phyloP scores from a whole-genome alignment of 2,113 vertebrate species.

The Hyaena hyaena region DNA sequence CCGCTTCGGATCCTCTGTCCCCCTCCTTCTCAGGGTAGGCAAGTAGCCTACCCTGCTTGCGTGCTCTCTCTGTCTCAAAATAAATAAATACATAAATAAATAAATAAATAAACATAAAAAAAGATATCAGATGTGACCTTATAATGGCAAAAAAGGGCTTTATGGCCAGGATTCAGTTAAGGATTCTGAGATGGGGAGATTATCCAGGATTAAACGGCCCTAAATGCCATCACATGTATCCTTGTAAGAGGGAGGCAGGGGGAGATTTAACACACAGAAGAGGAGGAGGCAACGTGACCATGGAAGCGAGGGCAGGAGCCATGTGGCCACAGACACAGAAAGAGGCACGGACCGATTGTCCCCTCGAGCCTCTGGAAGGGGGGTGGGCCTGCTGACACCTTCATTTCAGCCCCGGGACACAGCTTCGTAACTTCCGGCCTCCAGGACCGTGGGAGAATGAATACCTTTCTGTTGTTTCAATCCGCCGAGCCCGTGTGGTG shows the following conservation, averaged over 20 bases:
- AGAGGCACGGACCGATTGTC: not conserved
- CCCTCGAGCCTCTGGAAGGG: too few relatives aligned
- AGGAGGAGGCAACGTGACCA: not conserved
- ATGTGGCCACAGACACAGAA: not conserved
- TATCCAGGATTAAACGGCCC: not conserved
- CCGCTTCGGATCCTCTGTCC: too few relatives aligned
- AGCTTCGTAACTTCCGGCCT: not conserved
- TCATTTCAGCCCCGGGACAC: not conserved
- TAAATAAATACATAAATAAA: too few relatives aligned
- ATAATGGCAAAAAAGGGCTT: not conserved
- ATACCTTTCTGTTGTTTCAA: not conserved
- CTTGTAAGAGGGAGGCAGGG: not conserved
- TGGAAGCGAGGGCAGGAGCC: not conserved
- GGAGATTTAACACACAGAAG: not conserved
- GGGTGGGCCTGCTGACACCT: rapidly evolving
- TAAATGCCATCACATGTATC: not conserved
- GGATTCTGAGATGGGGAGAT: not conserved
- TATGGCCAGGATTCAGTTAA: not conserved
- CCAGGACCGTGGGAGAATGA: not conserved
- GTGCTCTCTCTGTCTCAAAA: too few relatives aligned
- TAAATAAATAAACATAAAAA: too few relatives aligned
- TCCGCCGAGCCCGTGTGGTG: not conserved
- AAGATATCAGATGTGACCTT: not conserved
- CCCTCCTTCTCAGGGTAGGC: too few relatives aligned
- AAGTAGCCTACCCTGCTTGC: too few relatives aligned